These are phyloP conservation scores for Aldabrachelys gigantea DNA, from an alignment of 2,113 vertebrate species.

Conservation along the genomic window DNA sequence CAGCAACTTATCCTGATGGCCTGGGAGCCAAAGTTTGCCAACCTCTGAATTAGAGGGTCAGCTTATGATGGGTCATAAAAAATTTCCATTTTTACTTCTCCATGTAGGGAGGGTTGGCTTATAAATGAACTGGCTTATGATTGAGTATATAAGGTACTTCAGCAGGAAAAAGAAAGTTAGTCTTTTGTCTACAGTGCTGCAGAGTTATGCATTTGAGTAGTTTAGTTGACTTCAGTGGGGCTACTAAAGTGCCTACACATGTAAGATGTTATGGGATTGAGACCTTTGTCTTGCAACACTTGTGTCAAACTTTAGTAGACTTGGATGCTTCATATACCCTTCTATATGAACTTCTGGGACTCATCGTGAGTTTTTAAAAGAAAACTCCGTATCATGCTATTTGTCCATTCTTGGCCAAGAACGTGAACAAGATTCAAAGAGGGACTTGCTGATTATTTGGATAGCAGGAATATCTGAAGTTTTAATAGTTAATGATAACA, in stretches of 20 bases:
- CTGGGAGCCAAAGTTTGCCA: too few relatives aligned
- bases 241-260: neutral
- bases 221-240: neutral
- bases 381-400: neutral
- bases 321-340: neutral
- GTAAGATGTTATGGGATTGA: neutral
- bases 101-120: too few relatives aligned
- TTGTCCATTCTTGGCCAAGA: fast-evolving
- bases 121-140: too few relatives aligned
- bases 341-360: neutral
- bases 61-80: too few relatives aligned
- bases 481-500: neutral
- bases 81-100: too few relatives aligned
- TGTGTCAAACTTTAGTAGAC: neutral
- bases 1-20: too few relatives aligned
- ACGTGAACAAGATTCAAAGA: neutral
- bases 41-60: too few relatives aligned
- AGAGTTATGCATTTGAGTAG: neutral
- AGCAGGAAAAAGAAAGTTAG: neutral
- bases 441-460: neutral
- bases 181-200: neutral
- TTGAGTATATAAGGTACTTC: too few relatives aligned
- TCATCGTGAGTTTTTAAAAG: neutral
- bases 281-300: neutral
- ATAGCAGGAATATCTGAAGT: neutral